A percentile compares a stretch with the other conserved stretches of the same genome.
These are phyloP conservation scores for Varroa destructor DNA, from an alignment of 1,140 invertebrate species.

Conservation along the genomic window DNA sequence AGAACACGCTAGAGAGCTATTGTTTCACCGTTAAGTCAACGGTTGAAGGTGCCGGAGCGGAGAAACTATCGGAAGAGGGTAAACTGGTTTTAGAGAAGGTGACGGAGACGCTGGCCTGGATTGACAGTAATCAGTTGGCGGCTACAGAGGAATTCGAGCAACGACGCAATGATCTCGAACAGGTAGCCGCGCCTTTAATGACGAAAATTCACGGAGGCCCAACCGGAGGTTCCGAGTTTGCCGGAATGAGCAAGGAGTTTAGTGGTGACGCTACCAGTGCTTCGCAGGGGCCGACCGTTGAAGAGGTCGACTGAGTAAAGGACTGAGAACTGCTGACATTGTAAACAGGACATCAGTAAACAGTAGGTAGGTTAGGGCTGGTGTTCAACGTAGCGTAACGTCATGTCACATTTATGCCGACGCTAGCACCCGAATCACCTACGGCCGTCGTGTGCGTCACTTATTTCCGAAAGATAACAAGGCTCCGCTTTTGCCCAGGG, in stretches of 20 bases:
- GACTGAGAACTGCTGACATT: no score
- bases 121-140: conserved; percentile 42
- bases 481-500: no score
- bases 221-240: conserved; percentile 25
- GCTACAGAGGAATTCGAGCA: conserved; percentile 42
- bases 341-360: no score
- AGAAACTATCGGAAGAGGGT: conserved; percentile 49
- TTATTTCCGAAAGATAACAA: no score
- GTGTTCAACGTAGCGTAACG: no score
- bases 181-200: background rate
- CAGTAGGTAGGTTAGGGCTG: no score
- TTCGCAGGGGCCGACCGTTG: conserved; percentile 43
- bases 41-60: conserved; percentile 35
- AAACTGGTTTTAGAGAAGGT: conserved; percentile 46
- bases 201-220: background rate
- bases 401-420: no score
- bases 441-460: no score
- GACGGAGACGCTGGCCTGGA: conserved; percentile 41
- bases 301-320: conserved; percentile 42
- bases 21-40: conserved; percentile 29
- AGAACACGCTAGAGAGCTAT: conserved; percentile 37
- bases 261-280: background rate
- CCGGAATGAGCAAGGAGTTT: conserved; percentile 33
- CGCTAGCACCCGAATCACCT: no score
- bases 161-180: conserved; percentile 40